Percentiles rank a stretch among this genome's conserved stretches.
These are phyloP conservation scores for Musca vetustissima DNA, from an alignment of 1,140 invertebrate genomes.

Conservation along the genomic window DNA sequence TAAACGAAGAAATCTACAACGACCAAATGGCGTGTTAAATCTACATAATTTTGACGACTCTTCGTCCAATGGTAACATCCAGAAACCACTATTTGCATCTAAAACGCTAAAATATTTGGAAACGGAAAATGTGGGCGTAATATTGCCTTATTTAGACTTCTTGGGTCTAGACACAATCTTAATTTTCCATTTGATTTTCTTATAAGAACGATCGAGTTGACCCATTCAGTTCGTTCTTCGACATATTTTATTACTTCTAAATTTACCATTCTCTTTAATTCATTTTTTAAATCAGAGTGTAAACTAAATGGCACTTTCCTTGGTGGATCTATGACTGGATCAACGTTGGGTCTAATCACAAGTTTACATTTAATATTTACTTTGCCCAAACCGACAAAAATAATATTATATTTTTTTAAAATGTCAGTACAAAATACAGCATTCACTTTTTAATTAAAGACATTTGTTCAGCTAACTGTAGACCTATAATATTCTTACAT, in stretches of 20 bases:
- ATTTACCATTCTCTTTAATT: too few relatives aligned
- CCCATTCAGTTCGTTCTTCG: too few relatives aligned
- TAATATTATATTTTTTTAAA: slow-evolving; percentile 11
- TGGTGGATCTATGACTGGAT: slow-evolving; percentile 39
- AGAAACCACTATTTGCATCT: slow-evolving; percentile 54
- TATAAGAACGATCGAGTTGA: too few relatives aligned
- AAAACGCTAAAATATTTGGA: too few relatives aligned
- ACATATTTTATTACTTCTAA: too few relatives aligned
- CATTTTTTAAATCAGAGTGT: slow-evolving; percentile 38
- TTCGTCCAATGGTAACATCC: slow-evolving; percentile 54
- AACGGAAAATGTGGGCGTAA: too few relatives aligned
- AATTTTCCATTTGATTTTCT: too few relatives aligned
- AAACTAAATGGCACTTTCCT: slow-evolving; percentile 49
- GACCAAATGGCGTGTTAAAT: slow-evolving; percentile 57
- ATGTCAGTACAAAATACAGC: neutral
- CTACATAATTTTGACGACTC: slow-evolving; percentile 52
- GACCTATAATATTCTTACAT: too few relatives aligned
- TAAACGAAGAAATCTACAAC: slow-evolving; percentile 43
- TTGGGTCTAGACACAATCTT: too few relatives aligned
- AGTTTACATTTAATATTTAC: slow-evolving; percentile 29
- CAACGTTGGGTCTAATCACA: slow-evolving; percentile 30
- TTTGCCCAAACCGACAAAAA: slow-evolving; percentile 10
- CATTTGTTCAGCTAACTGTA: too few relatives aligned
- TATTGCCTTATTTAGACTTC: too few relatives aligned
- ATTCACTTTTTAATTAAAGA: slow-evolving; percentile 13